Conservation (phyloP, 2,797 vertebrate species). For the Zenarchopterus dispar region DNA sequence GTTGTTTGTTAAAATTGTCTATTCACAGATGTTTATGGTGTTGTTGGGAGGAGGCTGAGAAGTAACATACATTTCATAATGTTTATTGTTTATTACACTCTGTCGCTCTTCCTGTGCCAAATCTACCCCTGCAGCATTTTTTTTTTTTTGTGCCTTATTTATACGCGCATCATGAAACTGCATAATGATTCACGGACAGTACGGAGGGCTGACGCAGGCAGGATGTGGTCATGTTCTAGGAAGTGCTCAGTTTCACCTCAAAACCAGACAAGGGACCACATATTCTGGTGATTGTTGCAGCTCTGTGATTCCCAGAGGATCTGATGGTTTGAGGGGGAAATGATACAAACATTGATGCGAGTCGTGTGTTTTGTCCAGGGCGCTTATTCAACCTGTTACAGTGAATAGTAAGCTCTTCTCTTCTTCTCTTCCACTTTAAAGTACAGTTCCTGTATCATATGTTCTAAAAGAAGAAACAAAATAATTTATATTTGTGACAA, state of each 20-base stretch:
- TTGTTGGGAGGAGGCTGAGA: conserved; percentile 19
- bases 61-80: background rate
- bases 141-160: conserved; percentile 84
- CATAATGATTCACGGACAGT: conserved; percentile 60
- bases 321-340: conserved; percentile 24
- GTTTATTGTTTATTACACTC: background rate
- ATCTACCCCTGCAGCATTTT: conserved; percentile 31
- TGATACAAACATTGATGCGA: conserved; percentile 20
- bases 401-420: conserved; percentile 57
- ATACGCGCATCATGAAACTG: conserved; percentile 68
- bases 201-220: conserved; percentile 34
- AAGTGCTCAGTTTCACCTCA: conserved; percentile 19
- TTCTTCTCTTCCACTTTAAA: conserved; percentile 57
- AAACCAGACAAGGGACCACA: conserved; percentile 54
- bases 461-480: conserved; percentile 81
- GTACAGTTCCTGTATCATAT: conserved; percentile 71
- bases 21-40: conserved; percentile 1
- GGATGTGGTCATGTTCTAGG: conserved; percentile 19
- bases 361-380: conserved; percentile 41
- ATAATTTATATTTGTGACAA: conserved; percentile 99
- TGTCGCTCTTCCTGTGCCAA: conserved; percentile 74
- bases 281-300: conserved; percentile 38
- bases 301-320: conserved; percentile 32
- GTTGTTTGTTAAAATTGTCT: conserved; percentile 12
- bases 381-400: conserved; percentile 41